Evolutionary conservation across 2,113 vertebrate species (phyloP), one percentile per base, ranked within the genome.

Genomic region (Polypterus bichir): DNA sequence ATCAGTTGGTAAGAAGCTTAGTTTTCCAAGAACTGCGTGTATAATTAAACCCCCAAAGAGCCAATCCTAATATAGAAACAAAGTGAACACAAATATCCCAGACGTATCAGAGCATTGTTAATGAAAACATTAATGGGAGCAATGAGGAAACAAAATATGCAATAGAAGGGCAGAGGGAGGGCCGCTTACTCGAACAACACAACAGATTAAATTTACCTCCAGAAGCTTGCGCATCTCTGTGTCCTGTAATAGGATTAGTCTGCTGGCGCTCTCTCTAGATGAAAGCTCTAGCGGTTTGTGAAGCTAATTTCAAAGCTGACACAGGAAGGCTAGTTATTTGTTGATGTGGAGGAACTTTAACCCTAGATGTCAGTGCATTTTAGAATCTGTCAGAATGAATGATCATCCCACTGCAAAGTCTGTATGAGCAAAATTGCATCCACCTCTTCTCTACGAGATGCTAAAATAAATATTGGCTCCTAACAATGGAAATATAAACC

Each of bases 221-320:
- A 67, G 52, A 68, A 65, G 60, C 64, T 64, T 66, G 64, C 45
- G 68, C 57, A 58, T 71, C 64, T 59, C 47, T 64, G 68, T 47
- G 46, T 65, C 65, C 65, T 47, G 61, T 68, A 76, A 73, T 66
- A 57, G 62, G 65, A 71, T 72, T 74, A 76, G 55, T 58, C 57
- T 61, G 69, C 65, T 53, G 62, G 58, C 59, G 54, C 57, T 60
- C 48, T 27, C 57, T 59, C 46, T 27, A 60, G 60, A 59, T 59
- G 66, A 54, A 67, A 60, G 27, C 65, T 65, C 60, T 47, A n/a
- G 49, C 65, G n/a, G 61, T 65, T 67, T 67, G 64, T 63, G 61
- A 69, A 63, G 54, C 66, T 65, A 62, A 68, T 70, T 67, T 67
- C 57, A 61, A 59, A 57, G 62, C 60, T 11, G 46, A 55, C 61